Base-by-base conservation (phyloP, 1,140 invertebrate species). In the Akabosia matsudoensis region DNA sequence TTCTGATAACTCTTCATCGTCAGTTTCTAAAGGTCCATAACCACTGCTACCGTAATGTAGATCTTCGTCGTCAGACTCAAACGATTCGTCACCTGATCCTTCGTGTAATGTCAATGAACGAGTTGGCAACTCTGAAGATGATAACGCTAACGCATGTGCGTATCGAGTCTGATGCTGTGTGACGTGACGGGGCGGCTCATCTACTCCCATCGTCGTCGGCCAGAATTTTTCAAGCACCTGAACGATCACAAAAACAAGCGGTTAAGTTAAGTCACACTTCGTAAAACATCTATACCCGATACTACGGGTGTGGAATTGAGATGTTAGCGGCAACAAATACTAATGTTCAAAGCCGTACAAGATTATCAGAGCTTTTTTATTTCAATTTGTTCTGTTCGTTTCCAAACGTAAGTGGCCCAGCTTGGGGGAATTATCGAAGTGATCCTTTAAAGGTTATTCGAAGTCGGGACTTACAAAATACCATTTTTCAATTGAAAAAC, bases 1-100 rank as follows among this genome's bases (percentile, higher is more conserved):
- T 71, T 31, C 28, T 51, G 70, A 10, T 4, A 78, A 51, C 28
- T 78, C 77, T 31, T 78, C 77, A 51, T 78, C 77, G 28, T 78
- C 77, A 24, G 77, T 72, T 28, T 78, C 34, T 0, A 74, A 33
- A 4, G 54, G 54, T 10, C 61, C 61, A n/a, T 67, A 28, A 4
- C 61, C 61, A 31, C 3, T 22, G 51, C 3, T 52, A 51, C 16
- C 67, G 56, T 45, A 51, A 24, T 67, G 73, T 7, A 33, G 70
- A 45, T 28, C 70, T 70, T 52, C 16, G 30, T 78, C 74, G 33
- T 52, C 52, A 1, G 33, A 52, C 30, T 33, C 56, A 26, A 45
- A 77, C 37, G 18, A 34, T 18, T 56, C 34, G 31, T 16, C 33
- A n/a, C n/a, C 37, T 7, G 26, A 73, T 7, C 51, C 31, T 52